phyloP scores from a whole-genome alignment of 2,797 vertebrate species.

The Naso thynnoides region DNA sequence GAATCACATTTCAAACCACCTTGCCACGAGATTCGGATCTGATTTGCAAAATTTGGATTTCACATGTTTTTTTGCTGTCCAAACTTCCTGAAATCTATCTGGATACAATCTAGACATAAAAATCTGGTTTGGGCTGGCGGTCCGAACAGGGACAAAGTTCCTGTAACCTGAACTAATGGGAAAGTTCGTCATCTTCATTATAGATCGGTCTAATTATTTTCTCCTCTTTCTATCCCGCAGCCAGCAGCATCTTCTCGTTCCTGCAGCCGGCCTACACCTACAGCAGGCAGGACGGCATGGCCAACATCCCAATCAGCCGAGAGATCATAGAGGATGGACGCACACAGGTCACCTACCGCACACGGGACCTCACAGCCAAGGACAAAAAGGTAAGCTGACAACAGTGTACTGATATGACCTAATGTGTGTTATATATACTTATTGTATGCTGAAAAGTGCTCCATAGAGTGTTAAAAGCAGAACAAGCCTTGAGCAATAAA shows the following conservation, averaged over 20 bases:
- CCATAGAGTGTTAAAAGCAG: background rate
- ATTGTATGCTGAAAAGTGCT: background rate
- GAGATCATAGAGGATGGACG: conserved; percentile 91
- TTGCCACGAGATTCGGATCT: no score
- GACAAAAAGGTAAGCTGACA: conserved; percentile 88
- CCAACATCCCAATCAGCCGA: conserved; percentile 90
- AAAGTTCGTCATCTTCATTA: background rate
- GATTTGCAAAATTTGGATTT: no score
- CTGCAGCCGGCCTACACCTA: conserved; percentile 90
- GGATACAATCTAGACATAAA: no score
- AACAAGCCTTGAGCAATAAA: background rate
- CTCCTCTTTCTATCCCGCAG: conserved; percentile 70
- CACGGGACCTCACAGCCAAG: conserved; percentile 91
- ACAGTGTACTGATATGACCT: background rate
- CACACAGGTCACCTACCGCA: conserved; percentile 92
- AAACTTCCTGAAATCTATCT: no score
- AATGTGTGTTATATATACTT: background rate
- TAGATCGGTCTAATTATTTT: background rate
- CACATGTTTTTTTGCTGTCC: no score
- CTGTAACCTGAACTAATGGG: background rate
- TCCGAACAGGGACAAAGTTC: no score
- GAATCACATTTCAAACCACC: no score
- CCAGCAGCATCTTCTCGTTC: conserved; percentile 93
- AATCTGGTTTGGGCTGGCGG: no score
- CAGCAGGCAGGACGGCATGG: conserved; percentile 89